Evolutionary conservation across 2,888 invertebrate species (phyloP), one percentile per base, ranked within the genome.

Genomic region (Notodonta dromedarius): DNA sequence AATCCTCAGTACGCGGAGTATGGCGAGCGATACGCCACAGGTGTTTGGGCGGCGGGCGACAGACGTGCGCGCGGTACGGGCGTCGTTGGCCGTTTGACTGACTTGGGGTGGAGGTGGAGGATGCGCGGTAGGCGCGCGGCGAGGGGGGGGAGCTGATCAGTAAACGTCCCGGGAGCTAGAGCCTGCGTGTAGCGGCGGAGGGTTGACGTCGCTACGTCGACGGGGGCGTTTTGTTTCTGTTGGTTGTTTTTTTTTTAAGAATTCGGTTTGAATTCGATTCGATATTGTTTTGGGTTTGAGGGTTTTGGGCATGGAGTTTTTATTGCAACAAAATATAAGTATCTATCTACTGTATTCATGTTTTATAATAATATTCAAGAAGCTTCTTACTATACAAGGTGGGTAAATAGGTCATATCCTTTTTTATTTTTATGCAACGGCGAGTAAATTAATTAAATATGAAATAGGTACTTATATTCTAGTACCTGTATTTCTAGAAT

Each of bases 121-220:
- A 63, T 78, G 77, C 76, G 76, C 76, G 71, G 76, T 70, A 71
- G 79, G 71, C 73, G 80, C 67, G 79, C 74, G 80, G 76, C 74
- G 75, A 67, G 70, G 69, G 73, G 71, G 77, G 77, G 80, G 71
- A 77, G 75, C 73, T 82, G 89, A 88, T 89, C 89, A 86, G 79
- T 89, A 88, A 77, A 82, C 78, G 83, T 85, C 89, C 90, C 84
- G 89, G 90, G 86, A 76, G 80, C 82, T 83, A 87, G 73, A 74
- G 83, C 83, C 85, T 88, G 88, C 85, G 86, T 84, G 80, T 32
- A 53, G 53, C 44, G 44, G 44, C 40, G 56, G 56, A 44, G 63
- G 64, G 67, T 57, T 71, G 75, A 78, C 74, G 79, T 73, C 68
- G 74, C 70, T 69, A 69, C 75, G 50, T 16, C 50, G 50, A 50